A percentile compares a stretch with the other conserved stretches of the same genome.
Conservation (phyloP, 1,140 invertebrate species). For the Andrena cerasifolii region DNA sequence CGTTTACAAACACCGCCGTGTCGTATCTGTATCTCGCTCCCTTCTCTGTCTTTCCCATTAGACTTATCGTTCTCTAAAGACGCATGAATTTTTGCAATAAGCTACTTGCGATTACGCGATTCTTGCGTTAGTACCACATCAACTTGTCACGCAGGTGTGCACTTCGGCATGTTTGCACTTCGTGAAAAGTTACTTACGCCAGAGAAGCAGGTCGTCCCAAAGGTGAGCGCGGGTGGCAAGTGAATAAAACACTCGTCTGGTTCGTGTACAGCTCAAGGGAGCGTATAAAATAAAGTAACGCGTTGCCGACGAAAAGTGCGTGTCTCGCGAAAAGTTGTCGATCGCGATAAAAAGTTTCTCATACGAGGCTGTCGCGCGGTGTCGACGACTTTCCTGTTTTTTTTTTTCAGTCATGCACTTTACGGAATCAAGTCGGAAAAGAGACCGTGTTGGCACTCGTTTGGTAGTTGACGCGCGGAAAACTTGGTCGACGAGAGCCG, state of each 20-base stretch:
- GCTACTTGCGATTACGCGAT: no score
- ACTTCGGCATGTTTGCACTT: no score
- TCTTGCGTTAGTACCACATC: no score
- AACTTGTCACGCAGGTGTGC: no score
- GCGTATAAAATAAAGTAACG: background rate
- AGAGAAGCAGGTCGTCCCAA: no score
- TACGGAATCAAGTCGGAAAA: background rate
- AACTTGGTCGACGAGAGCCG: constrained; percentile 1
- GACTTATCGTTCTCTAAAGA: background rate
- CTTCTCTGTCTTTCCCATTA: background rate
- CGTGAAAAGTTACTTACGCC: no score
- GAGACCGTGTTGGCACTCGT: background rate
- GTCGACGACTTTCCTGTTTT: background rate
- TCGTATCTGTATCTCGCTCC: background rate
- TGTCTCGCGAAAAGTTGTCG: background rate
- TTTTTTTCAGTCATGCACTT: no score
- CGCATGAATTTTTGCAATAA: background rate
- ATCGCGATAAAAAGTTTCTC: constrained; percentile 38
- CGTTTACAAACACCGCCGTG: background rate
- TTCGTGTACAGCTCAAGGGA: no score
- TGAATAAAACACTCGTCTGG: background rate
- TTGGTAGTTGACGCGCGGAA: background rate
- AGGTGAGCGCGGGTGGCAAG: no score
- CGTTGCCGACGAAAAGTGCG: background rate
- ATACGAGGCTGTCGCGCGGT: background rate